Conservation (phyloP, 2,888 invertebrate genomes). For the Kuschelorhynchus macadamiae region DNA sequence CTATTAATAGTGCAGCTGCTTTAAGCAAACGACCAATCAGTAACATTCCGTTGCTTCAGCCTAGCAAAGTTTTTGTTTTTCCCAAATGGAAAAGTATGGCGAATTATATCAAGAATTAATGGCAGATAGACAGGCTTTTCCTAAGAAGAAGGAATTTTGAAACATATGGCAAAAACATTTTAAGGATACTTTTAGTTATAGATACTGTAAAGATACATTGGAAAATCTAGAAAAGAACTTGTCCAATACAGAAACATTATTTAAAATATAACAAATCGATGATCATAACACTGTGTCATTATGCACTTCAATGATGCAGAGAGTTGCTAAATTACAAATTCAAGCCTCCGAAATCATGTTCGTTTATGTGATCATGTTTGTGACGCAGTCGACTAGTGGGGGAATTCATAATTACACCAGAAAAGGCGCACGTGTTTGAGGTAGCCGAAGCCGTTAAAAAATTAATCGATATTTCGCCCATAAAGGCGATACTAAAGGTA, state of each 20-base stretch:
- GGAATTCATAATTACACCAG: too few relatives aligned
- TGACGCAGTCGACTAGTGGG: too few relatives aligned
- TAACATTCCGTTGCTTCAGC: constrained; percentile 27
- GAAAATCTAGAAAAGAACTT: constrained; percentile 26
- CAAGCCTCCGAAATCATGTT: constrained; percentile 35
- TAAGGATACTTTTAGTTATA: constrained; percentile 25
- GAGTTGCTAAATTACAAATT: constrained; percentile 24
- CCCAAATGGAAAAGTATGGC: constrained; percentile 30
- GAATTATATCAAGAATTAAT: constrained; percentile 26
- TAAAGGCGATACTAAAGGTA: too few relatives aligned
- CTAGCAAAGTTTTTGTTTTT: constrained; percentile 33
- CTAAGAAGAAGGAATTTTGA: constrained; percentile 30
- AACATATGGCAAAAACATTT: constrained; percentile 37
- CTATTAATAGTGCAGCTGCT: constrained; percentile 33
- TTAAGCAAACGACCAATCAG: constrained; percentile 18
- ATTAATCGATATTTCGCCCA: too few relatives aligned
- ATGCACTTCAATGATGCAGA: constrained; percentile 39
- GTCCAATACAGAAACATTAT: constrained; percentile 16
- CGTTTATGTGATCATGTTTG: not conserved
- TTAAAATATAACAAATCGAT: constrained; percentile 9
- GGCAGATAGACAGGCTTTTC: constrained; percentile 32
- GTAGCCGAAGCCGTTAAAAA: too few relatives aligned
- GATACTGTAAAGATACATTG: constrained; percentile 20
- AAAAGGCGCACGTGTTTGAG: too few relatives aligned
- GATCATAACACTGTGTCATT: constrained; percentile 30